Evolutionary conservation across 2,113 vertebrate genomes (phyloP).

Genomic region (Sporophila hypoxantha): DNA sequence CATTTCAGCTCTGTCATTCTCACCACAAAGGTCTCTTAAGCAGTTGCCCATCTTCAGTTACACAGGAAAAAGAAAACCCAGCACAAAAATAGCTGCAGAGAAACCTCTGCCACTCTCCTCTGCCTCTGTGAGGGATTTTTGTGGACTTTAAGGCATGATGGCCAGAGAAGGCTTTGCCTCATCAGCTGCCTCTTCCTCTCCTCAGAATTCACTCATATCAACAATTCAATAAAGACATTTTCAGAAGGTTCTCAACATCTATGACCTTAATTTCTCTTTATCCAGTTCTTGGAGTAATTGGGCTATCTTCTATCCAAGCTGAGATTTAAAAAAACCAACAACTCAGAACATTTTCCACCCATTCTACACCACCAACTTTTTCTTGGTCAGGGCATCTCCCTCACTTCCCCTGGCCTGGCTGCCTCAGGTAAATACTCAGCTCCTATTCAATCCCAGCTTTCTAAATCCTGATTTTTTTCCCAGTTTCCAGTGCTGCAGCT

Average conservation of each 20-base stretch:
- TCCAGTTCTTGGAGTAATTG: background rate
- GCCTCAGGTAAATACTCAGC: background rate
- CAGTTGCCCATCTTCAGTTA: background rate
- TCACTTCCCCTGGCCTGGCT: background rate
- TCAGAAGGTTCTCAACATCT: background rate
- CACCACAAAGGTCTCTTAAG: background rate
- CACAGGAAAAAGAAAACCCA: background rate
- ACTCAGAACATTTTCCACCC: background rate
- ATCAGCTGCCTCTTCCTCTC: background rate
- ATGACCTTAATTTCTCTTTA: background rate
- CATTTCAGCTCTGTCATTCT: background rate
- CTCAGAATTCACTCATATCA: background rate
- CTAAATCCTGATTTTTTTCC: background rate
- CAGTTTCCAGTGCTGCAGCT: background rate
- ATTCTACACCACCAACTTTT: background rate
- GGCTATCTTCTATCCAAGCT: background rate
- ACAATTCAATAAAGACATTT: background rate
- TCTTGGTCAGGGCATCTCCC: background rate
- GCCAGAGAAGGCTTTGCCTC: background rate
- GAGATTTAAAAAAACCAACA: background rate
- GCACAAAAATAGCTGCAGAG: background rate
- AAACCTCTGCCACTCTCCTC: background rate
- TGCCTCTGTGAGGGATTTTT: fast-evolving
- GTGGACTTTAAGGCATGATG: background rate
- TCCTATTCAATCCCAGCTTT: background rate